Percentiles rank a stretch among this genome's conserved stretches.
These are phyloP conservation scores for Plagiodera versicolora DNA, from an alignment of 2,888 invertebrate species.

Conservation along the genomic window DNA sequence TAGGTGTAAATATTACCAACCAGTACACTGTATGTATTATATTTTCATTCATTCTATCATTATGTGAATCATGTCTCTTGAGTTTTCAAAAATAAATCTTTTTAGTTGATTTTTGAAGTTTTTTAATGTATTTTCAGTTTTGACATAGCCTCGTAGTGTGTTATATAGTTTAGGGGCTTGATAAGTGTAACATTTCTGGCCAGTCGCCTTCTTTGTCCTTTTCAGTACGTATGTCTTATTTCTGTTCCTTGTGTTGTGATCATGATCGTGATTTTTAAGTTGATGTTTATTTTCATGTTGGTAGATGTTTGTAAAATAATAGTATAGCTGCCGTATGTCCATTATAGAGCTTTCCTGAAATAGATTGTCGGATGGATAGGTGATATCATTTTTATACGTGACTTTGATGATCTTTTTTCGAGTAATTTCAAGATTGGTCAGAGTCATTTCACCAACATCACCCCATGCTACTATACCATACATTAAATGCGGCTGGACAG, in stretches of 20 bases:
- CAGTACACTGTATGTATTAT: no score
- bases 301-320: conserved; percentile 1
- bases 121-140: no score
- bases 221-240: conserved; percentile 5
- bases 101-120: neutral
- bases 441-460: neutral
- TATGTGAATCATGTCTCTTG: no score
- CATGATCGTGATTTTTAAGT: conserved; percentile 3
- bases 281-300: no score
- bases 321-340: neutral
- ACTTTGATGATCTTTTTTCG: conserved; percentile 1
- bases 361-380: conserved; percentile 9
- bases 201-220: conserved; percentile 2
- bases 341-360: conserved; percentile 6
- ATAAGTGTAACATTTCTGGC: conserved; percentile 6
- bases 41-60: no score
- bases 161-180: conserved; percentile 4
- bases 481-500: conserved; percentile 2
- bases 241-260: conserved; percentile 3
- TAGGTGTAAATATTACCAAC: no score
- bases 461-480: conserved; percentile 10
- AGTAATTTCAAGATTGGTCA: neutral
- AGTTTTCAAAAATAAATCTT: neutral
- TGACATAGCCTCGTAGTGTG: conserved; percentile 3
- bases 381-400: conserved; percentile 7